phyloP scores from a whole-genome alignment of 2,113 vertebrate genomes.

The Madoqua kirkii region DNA sequence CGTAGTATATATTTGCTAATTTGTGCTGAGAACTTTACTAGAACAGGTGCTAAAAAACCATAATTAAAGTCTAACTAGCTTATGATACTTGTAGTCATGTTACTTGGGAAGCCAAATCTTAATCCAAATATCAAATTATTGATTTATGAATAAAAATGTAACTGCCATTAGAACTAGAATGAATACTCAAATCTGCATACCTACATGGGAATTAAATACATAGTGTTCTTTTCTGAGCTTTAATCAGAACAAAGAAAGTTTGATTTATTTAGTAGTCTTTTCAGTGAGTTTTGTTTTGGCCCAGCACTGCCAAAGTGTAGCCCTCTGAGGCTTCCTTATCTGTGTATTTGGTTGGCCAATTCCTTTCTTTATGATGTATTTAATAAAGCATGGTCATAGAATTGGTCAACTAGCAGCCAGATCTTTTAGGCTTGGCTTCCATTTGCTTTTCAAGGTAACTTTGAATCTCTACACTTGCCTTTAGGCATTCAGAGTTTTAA shows the following conservation, averaged over 20 bases:
- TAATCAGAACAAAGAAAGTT: constrained; percentile 5
- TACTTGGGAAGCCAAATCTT: constrained; percentile 8
- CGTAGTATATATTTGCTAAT: constrained; percentile 3
- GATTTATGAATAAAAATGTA: constrained; percentile 4
- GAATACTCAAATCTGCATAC: background rate
- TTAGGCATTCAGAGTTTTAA: background rate
- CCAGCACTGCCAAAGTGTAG: background rate
- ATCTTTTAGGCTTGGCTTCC: background rate
- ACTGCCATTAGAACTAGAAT: background rate
- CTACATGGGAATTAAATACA: background rate
- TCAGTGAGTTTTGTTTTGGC: background rate
- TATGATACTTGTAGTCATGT: background rate
- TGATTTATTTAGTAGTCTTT: background rate
- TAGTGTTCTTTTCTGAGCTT: background rate
- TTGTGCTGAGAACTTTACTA: background rate
- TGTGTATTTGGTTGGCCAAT: background rate
- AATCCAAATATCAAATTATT: constrained; percentile 16
- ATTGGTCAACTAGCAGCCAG: constrained; percentile 24
- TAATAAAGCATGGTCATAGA: constrained; percentile 4
- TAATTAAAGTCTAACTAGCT: background rate
- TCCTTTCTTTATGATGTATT: constrained; percentile 5
- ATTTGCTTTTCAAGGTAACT: constrained; percentile 33
- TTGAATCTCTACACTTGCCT: background rate
- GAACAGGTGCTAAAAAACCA: background rate
- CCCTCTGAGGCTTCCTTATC: background rate